These are phyloP conservation scores for Ochropleura plecta DNA, from an alignment of 2,888 invertebrate species.

Conservation along the genomic window DNA sequence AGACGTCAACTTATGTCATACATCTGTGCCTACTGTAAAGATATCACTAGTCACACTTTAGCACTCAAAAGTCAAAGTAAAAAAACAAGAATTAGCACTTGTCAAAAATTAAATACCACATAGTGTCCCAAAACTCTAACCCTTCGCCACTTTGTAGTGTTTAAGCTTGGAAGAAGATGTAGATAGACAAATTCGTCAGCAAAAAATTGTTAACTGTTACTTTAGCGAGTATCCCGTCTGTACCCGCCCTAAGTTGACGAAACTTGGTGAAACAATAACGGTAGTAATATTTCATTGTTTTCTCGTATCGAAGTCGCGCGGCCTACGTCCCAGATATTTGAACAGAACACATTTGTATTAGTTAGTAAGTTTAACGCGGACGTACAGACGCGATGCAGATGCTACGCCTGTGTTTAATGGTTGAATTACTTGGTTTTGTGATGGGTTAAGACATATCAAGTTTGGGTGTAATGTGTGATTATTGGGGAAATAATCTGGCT, in stretches of 20 bases:
- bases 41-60: background rate
- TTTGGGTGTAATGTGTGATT: background rate
- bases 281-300: slow-evolving; percentile 78
- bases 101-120: background rate
- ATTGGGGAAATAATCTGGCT: background rate
- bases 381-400: slow-evolving; percentile 56
- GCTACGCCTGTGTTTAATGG: slow-evolving; percentile 37
- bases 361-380: slow-evolving; percentile 65
- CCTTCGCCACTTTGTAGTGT: background rate
- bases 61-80: background rate
- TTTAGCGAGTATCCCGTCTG: background rate
- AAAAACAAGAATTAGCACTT: background rate
- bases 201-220: background rate
- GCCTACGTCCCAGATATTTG: slow-evolving; percentile 64
- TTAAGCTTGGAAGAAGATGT: background rate
- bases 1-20: too few species aligned
- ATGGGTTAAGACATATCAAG: background rate
- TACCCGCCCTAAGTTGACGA: slow-evolving; percentile 46
- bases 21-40: too few species aligned
- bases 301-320: slow-evolving; percentile 71
- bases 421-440: slow-evolving; percentile 6
- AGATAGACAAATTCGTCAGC: background rate
- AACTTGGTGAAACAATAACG: slow-evolving; percentile 81
- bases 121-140: background rate
- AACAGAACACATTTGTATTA: slow-evolving; percentile 67